Evolutionary conservation across 2,797 vertebrate genomes (phyloP), one percentile per base, ranked within the genome.

Genomic region (Tragelaphus oryx): DNA sequence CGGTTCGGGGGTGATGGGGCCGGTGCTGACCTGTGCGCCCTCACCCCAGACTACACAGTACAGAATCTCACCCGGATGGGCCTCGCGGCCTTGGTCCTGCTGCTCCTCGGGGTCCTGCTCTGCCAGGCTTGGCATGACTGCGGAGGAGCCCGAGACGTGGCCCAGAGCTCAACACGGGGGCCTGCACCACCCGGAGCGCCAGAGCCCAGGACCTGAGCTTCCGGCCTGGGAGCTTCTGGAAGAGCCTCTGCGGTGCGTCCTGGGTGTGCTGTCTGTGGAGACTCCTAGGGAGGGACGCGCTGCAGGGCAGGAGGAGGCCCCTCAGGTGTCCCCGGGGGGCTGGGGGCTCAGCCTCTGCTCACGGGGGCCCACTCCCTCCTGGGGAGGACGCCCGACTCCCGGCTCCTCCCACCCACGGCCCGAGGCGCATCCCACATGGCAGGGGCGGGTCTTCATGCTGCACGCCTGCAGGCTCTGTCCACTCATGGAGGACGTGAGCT

Each of bases 1-100:
- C 0, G 1, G 18, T 50, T 30, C 46, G 0, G 3, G 75, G 10
- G 28, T 65, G 75, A 11, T 0, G 0, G 0, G 16, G 8, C 46
- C 5, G 1, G 28, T 11, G 9, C 75, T 50, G 75, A 78, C 28
- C 75, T 7, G 4, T 6, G 75, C 10, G 1, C 1, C 17, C 46
- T 78, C 28, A 14, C 22, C 50, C 7, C 7, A 55, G n/a, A 55
- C n/a, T 26, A 37, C 78, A 54, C 20, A 13, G 50, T 54, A n/a
- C 50, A 37, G 78, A 80, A 80, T 8, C 50, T 80, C 20, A 24
- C 8, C 50, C 50, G n/a, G 2, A 14, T 80, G 20, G 78, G n/a
- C 18, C 1, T 80, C 20, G 50, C 12, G 3, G 78, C 11, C n/a
- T 24, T 1, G 0, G 13, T 80, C 7, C 50, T 55, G n/a, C 7